Conservation (phyloP, 1,140 invertebrate species). For the Drosophila ambigua region DNA sequence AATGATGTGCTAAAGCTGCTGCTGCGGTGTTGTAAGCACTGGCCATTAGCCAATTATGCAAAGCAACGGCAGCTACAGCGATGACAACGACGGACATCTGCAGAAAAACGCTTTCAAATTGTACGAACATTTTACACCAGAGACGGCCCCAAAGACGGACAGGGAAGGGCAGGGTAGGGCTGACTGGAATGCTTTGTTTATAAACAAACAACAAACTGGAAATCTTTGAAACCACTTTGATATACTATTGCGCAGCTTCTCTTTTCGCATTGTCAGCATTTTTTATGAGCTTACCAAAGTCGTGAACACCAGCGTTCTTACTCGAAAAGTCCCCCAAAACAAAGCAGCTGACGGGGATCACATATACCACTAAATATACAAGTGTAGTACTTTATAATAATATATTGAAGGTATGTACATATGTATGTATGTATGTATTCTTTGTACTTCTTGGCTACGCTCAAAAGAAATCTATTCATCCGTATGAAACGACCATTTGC, state of each 20-base stretch:
- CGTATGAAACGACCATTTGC: constrained; percentile 50
- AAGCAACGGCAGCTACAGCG: constrained; percentile 26
- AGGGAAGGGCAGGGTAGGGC: too few relatives aligned
- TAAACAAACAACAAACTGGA: constrained; percentile 40
- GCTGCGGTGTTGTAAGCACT: constrained; percentile 59
- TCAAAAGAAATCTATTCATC: constrained; percentile 59
- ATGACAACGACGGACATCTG: too few relatives aligned
- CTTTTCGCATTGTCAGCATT: constrained; percentile 68
- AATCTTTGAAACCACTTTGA: constrained; percentile 51
- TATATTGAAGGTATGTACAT: constrained; percentile 9
- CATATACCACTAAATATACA: neutral
- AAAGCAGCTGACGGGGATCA: constrained; percentile 37
- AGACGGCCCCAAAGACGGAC: constrained; percentile 9
- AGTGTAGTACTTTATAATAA: neutral
- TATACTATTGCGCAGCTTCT: constrained; percentile 62
- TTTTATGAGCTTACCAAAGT: constrained; percentile 52
- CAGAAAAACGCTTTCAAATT: constrained; percentile 51
- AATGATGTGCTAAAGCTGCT: constrained; percentile 27
- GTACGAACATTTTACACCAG: constrained; percentile 23
- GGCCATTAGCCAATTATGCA: constrained; percentile 67
- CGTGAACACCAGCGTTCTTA: constrained; percentile 38
- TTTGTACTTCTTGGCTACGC: constrained; percentile 47
- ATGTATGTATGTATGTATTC: constrained; percentile 13
- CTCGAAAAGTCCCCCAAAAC: constrained; percentile 44
- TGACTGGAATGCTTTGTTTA: constrained; percentile 41